A percentile compares a stretch with the other conserved stretches of the same genome.
Evolutionary conservation across 1,140 invertebrate genomes (phyloP).

Genomic region (Myzus persicae): DNA sequence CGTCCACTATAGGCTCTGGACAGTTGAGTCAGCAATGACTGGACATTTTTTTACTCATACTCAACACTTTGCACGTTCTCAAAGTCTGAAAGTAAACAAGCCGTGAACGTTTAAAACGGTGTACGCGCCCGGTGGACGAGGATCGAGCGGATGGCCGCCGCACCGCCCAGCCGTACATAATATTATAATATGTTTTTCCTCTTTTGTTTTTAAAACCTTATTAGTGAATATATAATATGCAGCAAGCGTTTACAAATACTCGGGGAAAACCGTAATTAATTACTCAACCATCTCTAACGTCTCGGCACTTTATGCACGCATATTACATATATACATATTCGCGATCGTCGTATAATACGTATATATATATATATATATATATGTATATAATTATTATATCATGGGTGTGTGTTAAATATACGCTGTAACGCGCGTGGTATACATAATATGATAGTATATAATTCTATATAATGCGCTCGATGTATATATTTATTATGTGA

Average conservation of each 20-base stretch:
- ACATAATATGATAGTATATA: not conserved
- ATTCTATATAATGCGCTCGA: not conserved
- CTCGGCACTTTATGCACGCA: too few relatives aligned
- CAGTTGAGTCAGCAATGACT: not conserved
- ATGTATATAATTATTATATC: slow-evolving; percentile 12
- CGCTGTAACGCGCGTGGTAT: not conserved
- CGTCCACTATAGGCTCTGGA: not conserved
- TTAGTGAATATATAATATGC: not conserved
- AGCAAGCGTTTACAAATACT: not conserved
- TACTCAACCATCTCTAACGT: not conserved
- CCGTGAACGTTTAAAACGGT: not conserved
- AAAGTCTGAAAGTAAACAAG: not conserved
- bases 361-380: too few relatives aligned
- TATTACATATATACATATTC: not conserved
- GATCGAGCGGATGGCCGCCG: not conserved
- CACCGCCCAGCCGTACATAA: not conserved
- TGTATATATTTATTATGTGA: not conserved
- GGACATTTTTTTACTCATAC: not conserved
- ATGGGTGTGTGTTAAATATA: not conserved
- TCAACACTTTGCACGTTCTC: not conserved
- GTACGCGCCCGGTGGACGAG: not conserved
- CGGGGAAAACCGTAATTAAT: slow-evolving; percentile 9
- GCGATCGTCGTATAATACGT: not conserved
- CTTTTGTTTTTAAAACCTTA: slow-evolving; percentile 35
- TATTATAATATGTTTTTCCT: not conserved